phyloP scores from a whole-genome alignment of 2,888 invertebrate genomes.

The Cephus nigrinus region DNA sequence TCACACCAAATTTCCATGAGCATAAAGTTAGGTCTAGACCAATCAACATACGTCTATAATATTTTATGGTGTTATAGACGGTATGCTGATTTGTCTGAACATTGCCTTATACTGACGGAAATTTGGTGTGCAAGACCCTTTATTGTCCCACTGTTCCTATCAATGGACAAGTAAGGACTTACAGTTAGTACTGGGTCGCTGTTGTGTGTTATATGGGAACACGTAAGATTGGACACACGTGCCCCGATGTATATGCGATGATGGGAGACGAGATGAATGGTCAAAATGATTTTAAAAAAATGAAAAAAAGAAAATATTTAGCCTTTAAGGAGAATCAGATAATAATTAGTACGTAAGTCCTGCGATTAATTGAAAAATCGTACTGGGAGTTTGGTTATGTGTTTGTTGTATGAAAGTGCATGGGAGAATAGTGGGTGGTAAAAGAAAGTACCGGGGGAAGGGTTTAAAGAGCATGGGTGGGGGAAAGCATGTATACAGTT shows the following conservation, averaged over 20 bases:
- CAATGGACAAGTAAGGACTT: background rate
- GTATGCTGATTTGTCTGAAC: too few species aligned
- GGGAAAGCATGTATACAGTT: slow-evolving; percentile 16
- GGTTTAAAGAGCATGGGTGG: slow-evolving; percentile 10
- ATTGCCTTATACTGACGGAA: too few species aligned
- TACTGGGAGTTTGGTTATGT: background rate
- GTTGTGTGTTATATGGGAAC: background rate
- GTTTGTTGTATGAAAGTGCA: slow-evolving; percentile 7
- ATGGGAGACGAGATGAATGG: background rate
- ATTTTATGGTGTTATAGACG: too few species aligned
- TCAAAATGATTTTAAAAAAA: background rate
- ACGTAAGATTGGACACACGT: background rate
- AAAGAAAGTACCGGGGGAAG: slow-evolving; percentile 1
- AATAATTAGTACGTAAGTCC: slow-evolving; percentile 64
- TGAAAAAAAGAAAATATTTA: slow-evolving; percentile 29
- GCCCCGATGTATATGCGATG: background rate
- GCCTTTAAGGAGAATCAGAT: slow-evolving; percentile 53
- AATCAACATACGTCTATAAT: too few species aligned
- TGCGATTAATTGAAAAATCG: slow-evolving; percentile 10
- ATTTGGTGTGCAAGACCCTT: too few species aligned
- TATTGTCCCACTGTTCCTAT: background rate
- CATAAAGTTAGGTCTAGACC: too few species aligned
- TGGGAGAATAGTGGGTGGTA: slow-evolving; percentile 6
- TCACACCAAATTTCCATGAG: too few species aligned
- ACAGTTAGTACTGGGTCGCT: background rate